These are phyloP conservation scores for Chrosomus eos DNA, from an alignment of 2,797 vertebrate genomes.

Conservation along the genomic window DNA sequence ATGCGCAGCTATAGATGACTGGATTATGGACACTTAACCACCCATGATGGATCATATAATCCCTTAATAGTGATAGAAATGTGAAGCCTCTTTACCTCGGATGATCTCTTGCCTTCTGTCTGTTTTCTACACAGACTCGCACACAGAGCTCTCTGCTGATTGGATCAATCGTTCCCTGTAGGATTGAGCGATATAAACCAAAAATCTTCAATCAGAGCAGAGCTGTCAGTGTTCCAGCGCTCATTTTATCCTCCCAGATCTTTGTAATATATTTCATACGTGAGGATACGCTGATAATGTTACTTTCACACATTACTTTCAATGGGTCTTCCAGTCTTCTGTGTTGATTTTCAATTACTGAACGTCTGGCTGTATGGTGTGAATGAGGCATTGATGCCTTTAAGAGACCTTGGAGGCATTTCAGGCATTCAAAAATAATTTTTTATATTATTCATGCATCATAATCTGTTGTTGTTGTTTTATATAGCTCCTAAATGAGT, in stretches of 20 bases:
- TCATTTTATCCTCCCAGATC: slow-evolving; percentile 37
- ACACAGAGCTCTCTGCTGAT: slow-evolving; percentile 27
- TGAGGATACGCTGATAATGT: slow-evolving; percentile 21
- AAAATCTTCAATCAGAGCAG: slow-evolving; percentile 46
- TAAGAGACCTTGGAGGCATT: slow-evolving; percentile 19
- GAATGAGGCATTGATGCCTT: background rate
- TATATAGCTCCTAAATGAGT: slow-evolving; percentile 18
- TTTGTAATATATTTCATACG: slow-evolving; percentile 35
- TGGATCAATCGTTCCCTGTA: slow-evolving; percentile 45
- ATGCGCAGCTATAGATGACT: slow-evolving; percentile 25
- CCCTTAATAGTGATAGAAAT: slow-evolving; percentile 49
- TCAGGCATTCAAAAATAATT: background rate
- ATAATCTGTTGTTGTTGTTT: slow-evolving; percentile 6
- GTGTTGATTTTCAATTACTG: slow-evolving; percentile 29
- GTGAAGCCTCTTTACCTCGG: slow-evolving; percentile 47
- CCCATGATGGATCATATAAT: slow-evolving; percentile 50
- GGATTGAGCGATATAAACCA: slow-evolving; percentile 33
- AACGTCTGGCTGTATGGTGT: background rate
- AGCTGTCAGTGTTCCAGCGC: slow-evolving; percentile 29
- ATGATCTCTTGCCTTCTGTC: slow-evolving; percentile 49
- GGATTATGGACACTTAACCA: slow-evolving; percentile 50
- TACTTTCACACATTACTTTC: slow-evolving; percentile 11
- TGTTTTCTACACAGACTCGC: slow-evolving; percentile 2
- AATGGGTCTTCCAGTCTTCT: background rate
- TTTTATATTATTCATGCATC: background rate